These are phyloP conservation scores for Pelecanoides urinatrix DNA, from an alignment of 2,113 vertebrate genomes.

Conservation along the genomic window DNA sequence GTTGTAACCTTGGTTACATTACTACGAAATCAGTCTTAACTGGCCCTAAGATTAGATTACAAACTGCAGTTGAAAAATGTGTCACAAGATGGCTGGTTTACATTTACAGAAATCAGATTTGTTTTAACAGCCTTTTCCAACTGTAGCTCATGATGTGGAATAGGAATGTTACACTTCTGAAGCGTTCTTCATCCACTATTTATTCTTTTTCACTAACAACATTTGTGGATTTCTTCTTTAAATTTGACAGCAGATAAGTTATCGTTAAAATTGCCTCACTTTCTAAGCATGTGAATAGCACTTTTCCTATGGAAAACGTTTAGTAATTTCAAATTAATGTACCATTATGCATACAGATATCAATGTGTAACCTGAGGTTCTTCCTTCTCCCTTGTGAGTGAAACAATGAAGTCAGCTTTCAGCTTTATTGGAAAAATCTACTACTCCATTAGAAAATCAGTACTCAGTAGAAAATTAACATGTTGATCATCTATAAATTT, in stretches of 20 bases:
- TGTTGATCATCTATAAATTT: not conserved
- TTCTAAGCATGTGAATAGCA: not conserved
- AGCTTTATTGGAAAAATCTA: not conserved
- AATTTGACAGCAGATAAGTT: not conserved
- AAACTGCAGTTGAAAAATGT: slow-evolving; percentile 16
- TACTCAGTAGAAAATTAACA: not conserved
- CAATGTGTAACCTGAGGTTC: not conserved
- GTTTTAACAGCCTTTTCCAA: slow-evolving; percentile 43
- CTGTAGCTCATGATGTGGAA: not conserved
- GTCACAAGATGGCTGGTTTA: not conserved
- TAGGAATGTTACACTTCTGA: not conserved
- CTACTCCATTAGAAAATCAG: not conserved
- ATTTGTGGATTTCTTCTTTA: not conserved
- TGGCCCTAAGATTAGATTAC: not conserved
- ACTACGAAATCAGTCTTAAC: not conserved
- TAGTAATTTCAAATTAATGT: not conserved
- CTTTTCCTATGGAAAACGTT: not conserved
- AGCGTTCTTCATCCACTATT: not conserved
- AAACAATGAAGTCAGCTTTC: not conserved
- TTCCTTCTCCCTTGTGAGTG: not conserved
- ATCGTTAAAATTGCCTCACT: not conserved
- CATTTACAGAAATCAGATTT: not conserved
- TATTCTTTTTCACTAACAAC: slow-evolving; percentile 8
- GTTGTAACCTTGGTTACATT: not conserved
- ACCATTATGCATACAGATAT: not conserved